Base-by-base conservation (phyloP, 2,797 vertebrate species). In the Apogon hyalosoma region DNA sequence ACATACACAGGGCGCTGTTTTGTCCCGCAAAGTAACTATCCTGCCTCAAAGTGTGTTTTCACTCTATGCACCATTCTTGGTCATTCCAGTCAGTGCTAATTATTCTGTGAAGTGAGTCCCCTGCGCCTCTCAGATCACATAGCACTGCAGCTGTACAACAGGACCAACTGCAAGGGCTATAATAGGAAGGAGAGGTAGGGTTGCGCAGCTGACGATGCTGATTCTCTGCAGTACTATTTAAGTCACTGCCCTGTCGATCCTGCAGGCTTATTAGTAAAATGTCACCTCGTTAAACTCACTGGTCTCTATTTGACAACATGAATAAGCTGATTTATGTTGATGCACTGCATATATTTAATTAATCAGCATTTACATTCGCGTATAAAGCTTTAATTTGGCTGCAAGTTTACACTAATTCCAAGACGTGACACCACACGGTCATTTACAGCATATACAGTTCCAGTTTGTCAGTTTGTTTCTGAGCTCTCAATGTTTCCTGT, bases 181-280 rank as follows among this genome's bases (percentile, higher is more conserved):
- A 96, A 96, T 95, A 95, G 95, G 95, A 92, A 90, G 75, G 77
- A 87, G 92, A 89, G 91, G 90, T 88, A 85, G 83, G 76, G 88
- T 91, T 90, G 93, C 92, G 92, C 92, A 93, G 95, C 95, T 94
- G 95, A 95, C 94, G 63, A 46, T 87, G 94, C 94, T 92, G 83
- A 93, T 95, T 94, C 91, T 69, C 76, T 78, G 84, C 91, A 91
- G 83, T 76, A 80, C 91, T 87, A 90, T 94, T 94, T 92, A 87
- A 89, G 89, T 92, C 82, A 67, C 82, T 68, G 73, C 59, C 59
- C 59, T 43, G 69, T 82, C 51, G 47, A 67, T 78, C 72, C 38
- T 53, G 4, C 38, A 63, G 59, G 69, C 62, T 84, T 75, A 74
- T 76, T 70, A 46, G 80, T 54, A 38, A 80, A 85, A 84, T 75